phyloP scores from a whole-genome alignment of 1,140 invertebrate genomes.

The fruit fly (Drosophila melanogaster) region DNA sequence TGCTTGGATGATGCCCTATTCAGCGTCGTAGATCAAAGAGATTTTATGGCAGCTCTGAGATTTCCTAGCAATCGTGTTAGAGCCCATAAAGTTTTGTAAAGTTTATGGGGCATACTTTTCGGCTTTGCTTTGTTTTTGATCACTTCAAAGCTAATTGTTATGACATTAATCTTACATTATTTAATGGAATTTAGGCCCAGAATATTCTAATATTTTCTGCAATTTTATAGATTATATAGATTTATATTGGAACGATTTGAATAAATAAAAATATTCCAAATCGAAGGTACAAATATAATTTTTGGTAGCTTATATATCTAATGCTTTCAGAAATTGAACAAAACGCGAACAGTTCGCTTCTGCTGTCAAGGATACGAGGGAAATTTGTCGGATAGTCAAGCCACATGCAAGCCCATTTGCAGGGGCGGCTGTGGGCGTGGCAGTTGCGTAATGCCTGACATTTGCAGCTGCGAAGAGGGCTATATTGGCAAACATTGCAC shows the following conservation, averaged over 20 bases:
- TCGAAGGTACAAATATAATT: too few relatives aligned
- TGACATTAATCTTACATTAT: too few relatives aligned
- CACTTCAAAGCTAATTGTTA: constrained; percentile 5
- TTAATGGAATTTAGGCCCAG: too few relatives aligned
- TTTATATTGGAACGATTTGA: too few relatives aligned
- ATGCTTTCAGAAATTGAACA: constrained; percentile 59
- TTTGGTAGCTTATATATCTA: too few relatives aligned
- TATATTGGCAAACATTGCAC: constrained; percentile 81
- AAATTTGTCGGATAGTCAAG: constrained; percentile 76
- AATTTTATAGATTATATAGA: too few relatives aligned
- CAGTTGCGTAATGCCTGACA: constrained; percentile 74
- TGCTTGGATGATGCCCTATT: constrained; percentile 25
- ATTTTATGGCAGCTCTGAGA: constrained; percentile 1
- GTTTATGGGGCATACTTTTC: not conserved
- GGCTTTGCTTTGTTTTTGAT: not conserved
- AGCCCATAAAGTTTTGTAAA: too few relatives aligned
- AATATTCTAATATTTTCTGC: too few relatives aligned
- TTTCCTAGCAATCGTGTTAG: not conserved
- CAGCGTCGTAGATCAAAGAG: constrained; percentile 17
- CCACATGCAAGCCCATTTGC: constrained; percentile 78
- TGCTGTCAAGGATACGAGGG: constrained; percentile 82
- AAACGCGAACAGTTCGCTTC: constrained; percentile 79
- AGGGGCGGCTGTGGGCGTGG: constrained; percentile 82
- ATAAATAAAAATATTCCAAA: too few relatives aligned
- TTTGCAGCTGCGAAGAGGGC: constrained; percentile 78